Evolutionary conservation across 2,113 vertebrate genomes (phyloP).

Genomic region (Struthidea cinerea): DNA sequence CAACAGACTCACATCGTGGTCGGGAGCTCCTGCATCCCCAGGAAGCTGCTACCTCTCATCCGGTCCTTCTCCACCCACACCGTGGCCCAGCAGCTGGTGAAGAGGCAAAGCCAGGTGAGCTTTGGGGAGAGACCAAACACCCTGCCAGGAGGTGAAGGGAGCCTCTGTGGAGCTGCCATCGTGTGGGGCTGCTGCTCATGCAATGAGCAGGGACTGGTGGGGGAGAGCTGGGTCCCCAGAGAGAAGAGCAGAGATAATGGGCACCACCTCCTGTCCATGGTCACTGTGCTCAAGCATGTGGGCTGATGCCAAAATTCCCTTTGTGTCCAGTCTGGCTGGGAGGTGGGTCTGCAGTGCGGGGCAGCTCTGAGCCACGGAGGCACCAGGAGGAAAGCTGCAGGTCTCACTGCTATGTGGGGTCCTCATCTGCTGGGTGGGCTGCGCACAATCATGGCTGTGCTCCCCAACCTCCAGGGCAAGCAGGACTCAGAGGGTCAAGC

Average conservation of each 20-base stretch:
- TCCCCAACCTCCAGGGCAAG: neutral
- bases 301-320: neutral
- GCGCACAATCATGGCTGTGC: neutral
- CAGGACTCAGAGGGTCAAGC: neutral
- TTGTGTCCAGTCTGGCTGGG: neutral
- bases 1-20: neutral
- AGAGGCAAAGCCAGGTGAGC: neutral
- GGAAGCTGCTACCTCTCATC: neutral
- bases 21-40: no score
- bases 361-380: no score
- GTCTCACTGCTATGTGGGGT: neutral
- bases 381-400: neutral
- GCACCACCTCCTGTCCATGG: neutral
- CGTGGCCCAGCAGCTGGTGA: accelerated
- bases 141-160: neutral
- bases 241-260: neutral
- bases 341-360: neutral
- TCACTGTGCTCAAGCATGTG: accelerated
- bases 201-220: accelerated
- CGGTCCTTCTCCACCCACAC: neutral
- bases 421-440: accelerated
- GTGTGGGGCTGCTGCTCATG: neutral
- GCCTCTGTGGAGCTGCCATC: neutral
- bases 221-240: neutral
- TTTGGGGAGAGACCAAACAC: neutral